These are phyloP conservation scores for Lepidotrigona ventralis DNA, from an alignment of 1,140 invertebrate genomes.

Conservation along the genomic window DNA sequence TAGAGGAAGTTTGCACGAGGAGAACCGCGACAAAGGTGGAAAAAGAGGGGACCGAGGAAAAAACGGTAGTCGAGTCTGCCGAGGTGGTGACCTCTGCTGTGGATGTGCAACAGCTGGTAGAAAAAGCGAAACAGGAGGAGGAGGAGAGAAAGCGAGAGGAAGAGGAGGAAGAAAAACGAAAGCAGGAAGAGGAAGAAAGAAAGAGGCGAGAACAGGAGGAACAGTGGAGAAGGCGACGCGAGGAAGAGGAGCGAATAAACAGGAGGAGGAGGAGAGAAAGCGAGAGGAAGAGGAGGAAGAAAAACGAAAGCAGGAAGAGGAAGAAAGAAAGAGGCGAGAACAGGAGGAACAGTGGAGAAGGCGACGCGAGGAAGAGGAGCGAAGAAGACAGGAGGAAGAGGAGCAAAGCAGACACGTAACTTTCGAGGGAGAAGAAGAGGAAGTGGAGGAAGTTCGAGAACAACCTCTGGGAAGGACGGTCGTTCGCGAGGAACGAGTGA, in stretches of 20 bases:
- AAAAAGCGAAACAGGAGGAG: conserved; percentile 71
- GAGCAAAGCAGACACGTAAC: conserved; percentile 61
- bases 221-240: conserved; percentile 56
- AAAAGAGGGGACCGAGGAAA: conserved; percentile 51
- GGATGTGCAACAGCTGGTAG: conserved; percentile 73
- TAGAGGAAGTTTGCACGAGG: conserved; percentile 2
- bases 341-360: conserved; percentile 63
- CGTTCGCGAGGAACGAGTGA: conserved; percentile 56
- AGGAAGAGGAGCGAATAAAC: conserved; percentile 61
- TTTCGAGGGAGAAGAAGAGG: conserved; percentile 56
- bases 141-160: conserved; percentile 65
- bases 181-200: conserved; percentile 65
- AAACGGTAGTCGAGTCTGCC: conserved; percentile 64
- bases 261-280: conserved; percentile 70
- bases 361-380: conserved; percentile 62
- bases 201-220: conserved; percentile 64
- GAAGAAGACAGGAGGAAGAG: conserved; percentile 66
- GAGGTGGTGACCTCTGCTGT: conserved; percentile 72
- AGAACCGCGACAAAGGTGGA: conserved; percentile 57
- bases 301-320: conserved; percentile 63
- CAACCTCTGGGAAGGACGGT: conserved; percentile 60
- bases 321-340: conserved; percentile 61
- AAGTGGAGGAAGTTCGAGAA: conserved; percentile 53
- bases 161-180: conserved; percentile 67
- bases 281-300: conserved; percentile 68